Base-by-base conservation (phyloP, 2,888 invertebrate genomes). In the Creontiades dilutus region DNA sequence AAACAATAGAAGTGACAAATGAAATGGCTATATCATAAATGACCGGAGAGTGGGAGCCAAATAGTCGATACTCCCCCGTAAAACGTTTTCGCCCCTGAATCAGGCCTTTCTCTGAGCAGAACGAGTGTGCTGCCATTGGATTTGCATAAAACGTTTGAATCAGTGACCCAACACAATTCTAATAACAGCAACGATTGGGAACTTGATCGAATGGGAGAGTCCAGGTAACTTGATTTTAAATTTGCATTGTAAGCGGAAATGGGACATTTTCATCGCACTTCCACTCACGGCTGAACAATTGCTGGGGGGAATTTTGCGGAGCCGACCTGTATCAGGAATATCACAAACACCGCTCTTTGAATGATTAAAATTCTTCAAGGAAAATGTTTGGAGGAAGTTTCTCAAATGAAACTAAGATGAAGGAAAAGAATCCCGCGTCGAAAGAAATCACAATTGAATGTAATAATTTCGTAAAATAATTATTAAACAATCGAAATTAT, bases 101-200 rank as follows among this genome's bases (percentile, higher is more conserved):
- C 68, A n/a, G 23, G 9, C 68, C 68, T 13, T 68, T 68, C 23
- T 23, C 68, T 13, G 23, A 23, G 9, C 68, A 68, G 19, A 27
- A 9, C 68, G 68, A 68, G 68, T 68, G 68, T 19, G 68, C 68
- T 23, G 23, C 27, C 68, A 68, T 68, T 13, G 68, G 27, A 68
- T 68, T 68, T 68, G 68, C 68, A 68, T 68, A 27, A 68, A 68
- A 68, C 23, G 68, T 68, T 68, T 68, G 68, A 68, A 68, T 68
- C 68, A 68, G 68, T 23, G 68, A 68, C 68, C 68, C 68, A 23
- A 68, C 68, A 23, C 68, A 68, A 68, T 68, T 23, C 68, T 23
- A 68, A 68, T 68, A 68, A 68, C 68, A 19, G 68, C 68, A 68
- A 19, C 68, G 13, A 23, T 68, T 23, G 68, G 23, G 23, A 61